Base-by-base conservation (phyloP, 1,140 invertebrate species). In the Zeugodacus cucurbitae region DNA sequence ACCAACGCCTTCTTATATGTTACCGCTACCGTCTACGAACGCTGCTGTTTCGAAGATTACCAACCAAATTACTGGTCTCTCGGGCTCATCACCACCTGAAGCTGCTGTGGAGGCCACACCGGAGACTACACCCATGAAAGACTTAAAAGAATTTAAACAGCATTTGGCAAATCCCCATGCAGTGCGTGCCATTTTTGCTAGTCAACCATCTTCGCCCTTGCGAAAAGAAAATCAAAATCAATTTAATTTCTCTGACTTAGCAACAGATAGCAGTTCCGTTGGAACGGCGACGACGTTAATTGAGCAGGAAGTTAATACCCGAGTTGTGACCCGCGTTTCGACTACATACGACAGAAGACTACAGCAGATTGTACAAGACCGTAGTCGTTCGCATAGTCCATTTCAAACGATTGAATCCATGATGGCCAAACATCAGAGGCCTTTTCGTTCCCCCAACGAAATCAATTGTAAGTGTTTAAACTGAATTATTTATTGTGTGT, bases 51-150 rank as follows among this genome's bases (percentile, higher is more conserved):
- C 89, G 67, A 89, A 78, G 29, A 44, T 88, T 54, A 89, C 88
- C 59, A 89, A 88, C 34, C 90, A 90, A 87, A 74, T 91, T 48
- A 62, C 91, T 17, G 90, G 91, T 34, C 89, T 91, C n/a, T 93
- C 91, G 10, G 92, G 93, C 17, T 92, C 91, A 17, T 93, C 93
- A 34, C 93, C 93, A n/a, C 93, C 97, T 2, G 97, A 98, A 94
- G 96, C 97, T 17, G 97, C 97, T 57, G 96, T 97, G 44, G 97
- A 98, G 94, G 97, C 97, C 8, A 98, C 97, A 11, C 97, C 97
- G 4, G 97, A 98, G 94, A 97, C 97, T 41, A 98, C 97, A 44
- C 97, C 97, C 1, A 95, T 97, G 0, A 97, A 97, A 91, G 96
- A 95, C 90, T 41, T 91, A 91, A 87, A 91, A 44, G 92, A 93